Evolutionary conservation across 2,888 invertebrate species (phyloP), one percentile per base, ranked within the genome.

Genomic region (Ornithoptera alexandrae): DNA sequence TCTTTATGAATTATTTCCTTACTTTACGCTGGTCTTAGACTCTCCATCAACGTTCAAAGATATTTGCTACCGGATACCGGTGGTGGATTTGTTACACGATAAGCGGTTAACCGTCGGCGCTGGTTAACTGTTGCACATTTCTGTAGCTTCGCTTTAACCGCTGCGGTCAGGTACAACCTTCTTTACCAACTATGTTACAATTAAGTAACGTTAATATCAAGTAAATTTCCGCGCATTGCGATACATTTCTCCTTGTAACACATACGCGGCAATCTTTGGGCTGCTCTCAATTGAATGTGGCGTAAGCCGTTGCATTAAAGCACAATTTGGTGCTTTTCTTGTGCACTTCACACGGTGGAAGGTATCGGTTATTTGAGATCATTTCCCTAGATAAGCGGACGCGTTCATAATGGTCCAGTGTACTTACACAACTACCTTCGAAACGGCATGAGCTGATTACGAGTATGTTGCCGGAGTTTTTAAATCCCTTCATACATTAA

Each of bases 191-290:
- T 46, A 46, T 46, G 46, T 42, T 69, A 24, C 36, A 65, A 70
- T 73, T 68, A 70, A 64, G 68, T 66, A 73, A 73, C 68, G 64
- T 70, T 71, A 46, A 65, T 69, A 69, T 70, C 66, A 62, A 66
- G 58, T 69, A 67, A 68, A 70, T 72, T 72, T 74, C 74, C 71
- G 67, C 64, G 58, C 66, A n/a, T 72, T 74, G 72, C 71, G 65
- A 42, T 70, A 72, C 67, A 70, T 71, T 71, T 74, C 72, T 73
- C 72, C 71, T 72, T 74, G 74, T 72, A 73, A 74, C 67, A 71
- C 71, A 74, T 72, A 72, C 66, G 58, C 20, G 58, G 63, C 65
- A 57, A 61, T 50, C 36, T 42, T 65, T 57, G 71, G 61, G 60
- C 39, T n/a, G 46, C 24, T n/a, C 8, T 15, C 5, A 39, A 60